phyloP scores from a whole-genome alignment of 2,888 invertebrate genomes.

The Patella depressa region DNA sequence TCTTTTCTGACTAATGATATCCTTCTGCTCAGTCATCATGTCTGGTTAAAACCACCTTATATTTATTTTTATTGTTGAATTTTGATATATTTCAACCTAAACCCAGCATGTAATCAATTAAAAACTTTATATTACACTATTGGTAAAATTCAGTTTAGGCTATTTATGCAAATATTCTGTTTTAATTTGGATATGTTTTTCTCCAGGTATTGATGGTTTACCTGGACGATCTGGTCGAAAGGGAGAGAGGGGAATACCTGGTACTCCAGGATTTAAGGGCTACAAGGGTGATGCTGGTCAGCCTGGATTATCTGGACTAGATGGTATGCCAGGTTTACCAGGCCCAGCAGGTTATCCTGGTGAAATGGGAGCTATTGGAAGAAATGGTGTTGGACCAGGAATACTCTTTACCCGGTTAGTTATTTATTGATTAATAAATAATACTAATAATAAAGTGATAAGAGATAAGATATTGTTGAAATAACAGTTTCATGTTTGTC shows the following conservation, averaged over 20 bases:
- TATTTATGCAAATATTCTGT: neutral
- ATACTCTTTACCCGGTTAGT: slow-evolving; percentile 65
- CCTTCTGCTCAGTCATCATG: too few relatives aligned
- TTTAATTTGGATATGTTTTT: slow-evolving; percentile 12
- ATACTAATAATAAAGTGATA: too few relatives aligned
- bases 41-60: too few relatives aligned
- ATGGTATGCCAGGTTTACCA: slow-evolving; percentile 73
- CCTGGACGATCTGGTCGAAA: slow-evolving; percentile 39
- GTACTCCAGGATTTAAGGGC: slow-evolving; percentile 27
- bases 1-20: too few relatives aligned
- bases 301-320: slow-evolving; percentile 44
- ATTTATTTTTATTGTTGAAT: too few relatives aligned
- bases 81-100: too few relatives aligned
- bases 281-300: slow-evolving; percentile 51
- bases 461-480: too few relatives aligned
- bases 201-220: slow-evolving; percentile 37
- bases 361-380: slow-evolving; percentile 77
- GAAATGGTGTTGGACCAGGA: slow-evolving; percentile 60
- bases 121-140: too few relatives aligned
- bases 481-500: too few relatives aligned
- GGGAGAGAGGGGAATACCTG: slow-evolving; percentile 34
- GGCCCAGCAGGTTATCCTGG: slow-evolving; percentile 74
- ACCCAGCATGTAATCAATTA: too few relatives aligned
- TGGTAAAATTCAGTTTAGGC: too few relatives aligned
- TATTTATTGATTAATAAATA: neutral